A percentile compares a stretch with the other conserved stretches of the same genome.
Conservation (phyloP, 2,888 invertebrate species). For the Archaeoteleia sp. region DNA sequence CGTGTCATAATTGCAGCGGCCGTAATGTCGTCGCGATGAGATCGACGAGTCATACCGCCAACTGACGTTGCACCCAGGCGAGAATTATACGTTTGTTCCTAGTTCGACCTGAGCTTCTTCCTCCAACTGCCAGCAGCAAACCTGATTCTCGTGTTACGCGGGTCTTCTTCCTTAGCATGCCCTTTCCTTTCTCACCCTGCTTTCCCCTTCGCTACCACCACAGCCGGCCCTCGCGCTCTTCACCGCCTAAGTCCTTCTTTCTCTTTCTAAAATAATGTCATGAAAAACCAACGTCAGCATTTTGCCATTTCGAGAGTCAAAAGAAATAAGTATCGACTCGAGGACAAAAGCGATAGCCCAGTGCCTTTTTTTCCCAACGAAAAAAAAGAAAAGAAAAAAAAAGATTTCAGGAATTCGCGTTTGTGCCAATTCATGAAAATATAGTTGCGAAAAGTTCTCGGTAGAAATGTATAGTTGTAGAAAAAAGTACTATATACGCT, state of each 20-base stretch:
- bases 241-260: slow-evolving; percentile 7
- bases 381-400: no score
- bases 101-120: slow-evolving; percentile 24
- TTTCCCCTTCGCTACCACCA: slow-evolving; percentile 40
- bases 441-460: no score
- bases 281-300: no score
- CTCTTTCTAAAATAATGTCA: no score
- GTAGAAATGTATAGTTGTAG: no score
- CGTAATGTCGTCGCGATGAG: slow-evolving; percentile 53
- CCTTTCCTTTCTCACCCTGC: slow-evolving; percentile 47
- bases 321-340: no score
- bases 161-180: slow-evolving; percentile 62
- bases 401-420: no score
- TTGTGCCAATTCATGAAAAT: no score
- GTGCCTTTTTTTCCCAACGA: no score
- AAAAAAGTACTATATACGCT: no score
- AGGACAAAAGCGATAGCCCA: no score
- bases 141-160: slow-evolving; percentile 47
- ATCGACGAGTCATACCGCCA: slow-evolving; percentile 62
- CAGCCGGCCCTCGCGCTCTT: slow-evolving; percentile 9
- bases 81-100: slow-evolving; percentile 30
- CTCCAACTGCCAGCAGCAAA: slow-evolving; percentile 39
- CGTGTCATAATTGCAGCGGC: slow-evolving; percentile 29
- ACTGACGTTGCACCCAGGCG: slow-evolving; percentile 33
- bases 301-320: not conserved